Evolutionary conservation across 2,797 vertebrate species (phyloP).

Genomic region (Avahi laniger): DNA sequence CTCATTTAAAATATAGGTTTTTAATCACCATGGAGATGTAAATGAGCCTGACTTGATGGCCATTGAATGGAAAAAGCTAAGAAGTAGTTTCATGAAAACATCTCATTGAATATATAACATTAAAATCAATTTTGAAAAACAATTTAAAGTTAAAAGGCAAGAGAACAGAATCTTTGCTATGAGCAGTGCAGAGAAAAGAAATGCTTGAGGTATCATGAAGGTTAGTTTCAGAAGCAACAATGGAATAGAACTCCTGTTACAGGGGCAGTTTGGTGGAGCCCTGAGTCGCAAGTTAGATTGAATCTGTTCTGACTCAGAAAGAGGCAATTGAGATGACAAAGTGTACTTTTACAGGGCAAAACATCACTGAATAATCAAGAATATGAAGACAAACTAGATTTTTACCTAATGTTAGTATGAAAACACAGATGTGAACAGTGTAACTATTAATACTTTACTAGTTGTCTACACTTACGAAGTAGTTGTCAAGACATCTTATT

Average conservation of each 20-base stretch:
- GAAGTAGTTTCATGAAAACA: background rate
- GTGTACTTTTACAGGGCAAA: background rate
- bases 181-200: background rate
- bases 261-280: background rate
- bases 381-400: background rate
- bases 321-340: background rate
- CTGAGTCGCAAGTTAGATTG: background rate
- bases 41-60: background rate
- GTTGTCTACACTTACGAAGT: background rate
- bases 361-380: background rate
- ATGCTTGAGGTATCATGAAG: background rate
- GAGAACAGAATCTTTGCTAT: background rate
- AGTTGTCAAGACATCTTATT: background rate
- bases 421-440: background rate
- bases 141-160: slow-evolving; percentile 19
- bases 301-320: background rate
- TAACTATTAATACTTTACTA: background rate
- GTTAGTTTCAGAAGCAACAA: background rate
- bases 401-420: background rate
- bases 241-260: background rate
- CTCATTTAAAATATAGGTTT: background rate
- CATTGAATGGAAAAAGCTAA: background rate
- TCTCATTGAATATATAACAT: background rate
- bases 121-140: slow-evolving; percentile 11
- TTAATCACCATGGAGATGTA: background rate